Evolutionary conservation across 2,113 vertebrate genomes (phyloP), one percentile per base, ranked within the genome.

Genomic region (Larimichthys crocea): DNA sequence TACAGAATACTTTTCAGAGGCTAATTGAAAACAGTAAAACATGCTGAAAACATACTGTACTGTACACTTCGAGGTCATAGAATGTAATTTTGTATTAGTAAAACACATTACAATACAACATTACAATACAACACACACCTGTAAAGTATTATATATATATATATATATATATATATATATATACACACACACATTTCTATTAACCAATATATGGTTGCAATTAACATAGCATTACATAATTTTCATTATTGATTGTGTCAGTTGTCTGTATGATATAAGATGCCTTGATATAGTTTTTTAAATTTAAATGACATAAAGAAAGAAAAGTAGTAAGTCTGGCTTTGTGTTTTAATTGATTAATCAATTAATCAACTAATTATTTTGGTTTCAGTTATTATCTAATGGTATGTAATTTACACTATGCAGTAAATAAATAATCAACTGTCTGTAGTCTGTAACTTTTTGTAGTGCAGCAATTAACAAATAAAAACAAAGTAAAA

Each of bases 11-110:
- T 76, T 77, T 50, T 74, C 16, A 63, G 71, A 82, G 53, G n/a
- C 16, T 82, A 77, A 89, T 63, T 90, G 52, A 88, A 86, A 88
- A 76, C 84, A 90, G 68, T 50, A 62, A 70, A 48, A 42, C 26
- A 35, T 8, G 31, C 35, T 57, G 42, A 65, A 69, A 74, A 63
- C 35, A 12, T n/a, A 44, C 70, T 68, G 53, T n/a, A 44, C 70
- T 68, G 53, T 48, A 77, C 35, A 61, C 11, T 70, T n/a, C 29
- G 35, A 57, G 17, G 11, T 19, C 64, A 60, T 63, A 20, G 59
- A 60, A 71, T 56, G 74, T 59, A 10, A 19, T 17, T 49, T 10
- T 72, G 44, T 42, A 19, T 70, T 29, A 65, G 19, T 29, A 56
- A 72, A 26, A 35, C 31, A 35, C 31, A 35, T 35, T 31, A 31